Evolutionary conservation across 2,113 vertebrate genomes (phyloP), one percentile per base, ranked within the genome.

Genomic region (Morone chrysops): DNA sequence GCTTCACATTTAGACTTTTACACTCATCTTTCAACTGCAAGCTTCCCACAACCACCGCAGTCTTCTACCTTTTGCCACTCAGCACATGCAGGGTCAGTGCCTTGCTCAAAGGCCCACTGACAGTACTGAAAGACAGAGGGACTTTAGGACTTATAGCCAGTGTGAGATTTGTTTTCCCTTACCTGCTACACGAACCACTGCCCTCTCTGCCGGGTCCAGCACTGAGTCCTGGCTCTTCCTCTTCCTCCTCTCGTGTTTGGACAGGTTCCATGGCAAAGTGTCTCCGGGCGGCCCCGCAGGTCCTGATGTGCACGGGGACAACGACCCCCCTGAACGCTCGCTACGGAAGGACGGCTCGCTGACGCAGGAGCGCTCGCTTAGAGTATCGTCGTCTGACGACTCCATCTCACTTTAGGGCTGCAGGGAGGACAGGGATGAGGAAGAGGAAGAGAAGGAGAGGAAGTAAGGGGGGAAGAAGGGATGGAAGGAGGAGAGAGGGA

Each of bases 221-320:
- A 99, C 98, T 0, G 97, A 99, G 85, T 98, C 97, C 94, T 99
- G 98, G 85, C 97, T 98, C 92, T 98, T 97, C 92, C 98, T 88
- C 92, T 99, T 99, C 93, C 97, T 97, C 91, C 99, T 95, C 94
- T 99, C 97, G 0, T 99, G 98, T 59, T 97, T 96, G 71, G 98
- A 97, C 88, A 99, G 94, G 90, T 99, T 99, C 98, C 98, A 99
- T 31, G 98, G 98, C 85, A 99, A 72, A 13, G 98, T 99, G 94
- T 99, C 98, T 60, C 98, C 98, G 0, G 97, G 94, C 0, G 96
- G 96, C 8, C 96, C 97, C 16, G 94, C 95, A 36, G 94, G 95
- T 48, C 90, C 96, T 80, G 97, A 94, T 0, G 96, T 95, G 40
- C 97, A 97, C 1, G 98, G 98, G 45, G 98, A 99, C 81, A 99